Percentiles rank a stretch among this genome's conserved stretches.
phyloP scores from a whole-genome alignment of 1,140 invertebrate genomes.

The Formica exsecta region DNA sequence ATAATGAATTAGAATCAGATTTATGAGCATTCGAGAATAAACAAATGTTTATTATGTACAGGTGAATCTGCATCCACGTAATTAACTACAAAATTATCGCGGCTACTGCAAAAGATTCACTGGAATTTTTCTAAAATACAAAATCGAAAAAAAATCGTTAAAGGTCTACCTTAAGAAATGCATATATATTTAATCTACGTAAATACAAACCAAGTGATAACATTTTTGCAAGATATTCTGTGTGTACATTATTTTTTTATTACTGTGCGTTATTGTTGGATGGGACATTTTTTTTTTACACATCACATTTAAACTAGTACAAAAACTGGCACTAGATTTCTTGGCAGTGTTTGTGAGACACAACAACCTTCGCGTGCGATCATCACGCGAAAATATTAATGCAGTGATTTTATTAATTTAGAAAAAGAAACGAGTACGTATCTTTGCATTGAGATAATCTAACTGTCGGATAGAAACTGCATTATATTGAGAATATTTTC shows the following conservation, averaged over 20 bases:
- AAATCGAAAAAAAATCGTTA: too few species aligned
- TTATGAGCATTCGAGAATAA: too few species aligned
- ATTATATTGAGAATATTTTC: background rate
- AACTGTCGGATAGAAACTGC: background rate
- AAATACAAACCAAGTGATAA: too few species aligned
- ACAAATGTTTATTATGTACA: too few species aligned
- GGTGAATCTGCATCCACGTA: too few species aligned
- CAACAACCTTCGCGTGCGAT: background rate
- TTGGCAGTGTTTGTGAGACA: conserved; percentile 17
- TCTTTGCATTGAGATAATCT: background rate
- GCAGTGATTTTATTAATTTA: conserved; percentile 1
- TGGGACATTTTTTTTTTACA: background rate
- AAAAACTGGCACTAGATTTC: background rate
- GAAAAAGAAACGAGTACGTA: background rate
- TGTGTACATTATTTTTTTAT: too few species aligned
- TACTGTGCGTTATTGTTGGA: background rate
- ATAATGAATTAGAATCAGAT: background rate
- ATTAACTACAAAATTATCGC: too few species aligned
- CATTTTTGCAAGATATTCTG: too few species aligned
- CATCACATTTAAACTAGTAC: background rate
- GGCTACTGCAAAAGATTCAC: too few species aligned
- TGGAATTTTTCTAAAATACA: too few species aligned
- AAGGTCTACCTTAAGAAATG: too few species aligned
- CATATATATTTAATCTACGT: too few species aligned
- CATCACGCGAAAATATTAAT: conserved; percentile 8